Percentiles rank a stretch among this genome's conserved stretches.
phyloP scores from a whole-genome alignment of 2,888 invertebrate genomes.

The Alloscopus bannaensis region DNA sequence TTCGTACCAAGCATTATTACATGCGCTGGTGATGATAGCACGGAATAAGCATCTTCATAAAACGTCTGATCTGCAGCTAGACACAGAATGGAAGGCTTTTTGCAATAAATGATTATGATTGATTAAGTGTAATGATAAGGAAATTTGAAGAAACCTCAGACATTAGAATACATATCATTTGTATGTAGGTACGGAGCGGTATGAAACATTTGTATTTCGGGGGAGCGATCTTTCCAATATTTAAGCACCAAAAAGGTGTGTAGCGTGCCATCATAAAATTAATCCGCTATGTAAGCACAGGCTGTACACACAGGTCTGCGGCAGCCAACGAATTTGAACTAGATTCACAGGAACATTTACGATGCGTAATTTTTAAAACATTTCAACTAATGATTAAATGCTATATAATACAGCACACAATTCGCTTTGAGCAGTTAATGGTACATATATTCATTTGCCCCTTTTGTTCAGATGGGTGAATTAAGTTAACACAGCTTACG shows the following conservation, averaged over 20 bases:
- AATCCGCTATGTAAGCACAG: conserved; percentile 10
- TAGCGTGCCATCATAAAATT: conserved; percentile 22
- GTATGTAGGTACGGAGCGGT: conserved; percentile 12
- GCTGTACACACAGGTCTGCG: not conserved
- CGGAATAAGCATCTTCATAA: not conserved
- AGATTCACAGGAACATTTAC: conserved; percentile 17
- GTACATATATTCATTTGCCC: too few relatives aligned
- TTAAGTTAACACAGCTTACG: too few relatives aligned
- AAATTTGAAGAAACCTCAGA: not conserved
- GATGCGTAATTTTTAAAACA: conserved; percentile 3
- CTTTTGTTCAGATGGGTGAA: too few relatives aligned
- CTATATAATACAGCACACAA: too few relatives aligned
- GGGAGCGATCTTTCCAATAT: conserved; percentile 61
- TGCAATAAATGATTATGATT: conserved; percentile 31
- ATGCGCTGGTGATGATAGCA: too few relatives aligned
- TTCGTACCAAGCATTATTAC: too few relatives aligned
- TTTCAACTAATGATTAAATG: not conserved
- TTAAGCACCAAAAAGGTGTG: conserved; percentile 53
- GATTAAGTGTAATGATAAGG: conserved; percentile 45
- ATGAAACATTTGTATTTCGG: conserved; percentile 31
- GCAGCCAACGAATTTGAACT: conserved; percentile 29
- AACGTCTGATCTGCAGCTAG: not conserved
- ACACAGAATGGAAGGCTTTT: too few relatives aligned
- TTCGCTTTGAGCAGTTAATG: too few relatives aligned
- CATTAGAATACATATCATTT: not conserved